These are phyloP conservation scores for Orgyia antiqua DNA, from an alignment of 2,888 invertebrate species.

Conservation along the genomic window DNA sequence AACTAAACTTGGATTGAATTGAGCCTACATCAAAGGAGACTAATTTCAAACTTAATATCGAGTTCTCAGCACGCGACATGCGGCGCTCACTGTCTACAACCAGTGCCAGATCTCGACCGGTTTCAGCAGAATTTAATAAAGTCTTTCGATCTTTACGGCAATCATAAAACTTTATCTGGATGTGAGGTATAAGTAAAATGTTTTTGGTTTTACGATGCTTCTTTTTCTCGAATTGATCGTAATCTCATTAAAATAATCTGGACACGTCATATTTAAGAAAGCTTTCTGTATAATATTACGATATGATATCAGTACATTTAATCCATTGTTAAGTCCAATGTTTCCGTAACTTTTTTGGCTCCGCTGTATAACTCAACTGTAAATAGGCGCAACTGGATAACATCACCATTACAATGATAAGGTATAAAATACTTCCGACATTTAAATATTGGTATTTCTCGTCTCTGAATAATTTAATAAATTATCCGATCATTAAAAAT, in stretches of 20 bases:
- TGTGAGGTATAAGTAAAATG: slow-evolving; percentile 30
- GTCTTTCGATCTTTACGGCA: slow-evolving; percentile 45
- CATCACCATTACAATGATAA: too few relatives aligned
- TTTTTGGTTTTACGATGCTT: slow-evolving; percentile 24
- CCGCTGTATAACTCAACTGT: too few relatives aligned
- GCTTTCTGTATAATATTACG: not conserved
- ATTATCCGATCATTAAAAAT: slow-evolving; percentile 23
- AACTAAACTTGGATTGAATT: too few relatives aligned
- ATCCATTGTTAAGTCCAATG: too few relatives aligned
- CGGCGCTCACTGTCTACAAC: slow-evolving; percentile 5
- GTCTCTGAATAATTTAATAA: too few relatives aligned
- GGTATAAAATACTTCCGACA: too few relatives aligned
- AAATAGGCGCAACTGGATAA: too few relatives aligned
- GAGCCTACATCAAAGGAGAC: too few relatives aligned
- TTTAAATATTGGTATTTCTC: too few relatives aligned
- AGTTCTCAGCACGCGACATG: slow-evolving; percentile 13
- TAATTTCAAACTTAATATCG: slow-evolving; percentile 24
- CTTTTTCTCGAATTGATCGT: slow-evolving; percentile 12
- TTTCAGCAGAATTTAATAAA: slow-evolving; percentile 53
- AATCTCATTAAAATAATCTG: slow-evolving; percentile 11
- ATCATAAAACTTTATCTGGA: slow-evolving; percentile 49
- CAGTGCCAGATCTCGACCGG: slow-evolving; percentile 18
- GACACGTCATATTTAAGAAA: slow-evolving; percentile 8
- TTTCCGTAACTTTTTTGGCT: not conserved
- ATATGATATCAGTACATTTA: not conserved